Evolutionary conservation across 2,113 vertebrate species (phyloP).

Genomic region (Crocuta crocuta): DNA sequence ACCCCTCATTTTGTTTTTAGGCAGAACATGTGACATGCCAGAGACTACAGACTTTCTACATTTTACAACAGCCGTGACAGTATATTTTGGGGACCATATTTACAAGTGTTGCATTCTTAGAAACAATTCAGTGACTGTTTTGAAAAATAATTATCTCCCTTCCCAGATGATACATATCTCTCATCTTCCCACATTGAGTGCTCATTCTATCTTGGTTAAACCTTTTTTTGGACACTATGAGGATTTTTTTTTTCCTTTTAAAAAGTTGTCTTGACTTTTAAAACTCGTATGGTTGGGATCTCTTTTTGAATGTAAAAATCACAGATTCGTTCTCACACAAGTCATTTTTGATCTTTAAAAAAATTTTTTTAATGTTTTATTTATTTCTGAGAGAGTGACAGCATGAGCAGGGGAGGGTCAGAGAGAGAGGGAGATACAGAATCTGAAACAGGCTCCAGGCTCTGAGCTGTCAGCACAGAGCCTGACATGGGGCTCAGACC

Average conservation of each 20-base stretch:
- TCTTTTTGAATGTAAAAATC: not conserved
- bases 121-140: not conserved
- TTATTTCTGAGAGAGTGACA: no score
- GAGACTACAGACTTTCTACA: not conserved
- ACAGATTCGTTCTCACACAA: conserved; percentile 4
- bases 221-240: not conserved
- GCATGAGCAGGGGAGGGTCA: no score
- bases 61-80: not conserved
- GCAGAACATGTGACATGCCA: not conserved
- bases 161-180: not conserved
- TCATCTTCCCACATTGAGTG: not conserved
- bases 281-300: not conserved
- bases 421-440: no score
- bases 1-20: conserved; percentile 33
- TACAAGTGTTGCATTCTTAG: not conserved
- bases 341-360: not conserved
- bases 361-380: no score
- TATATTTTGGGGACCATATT: not conserved
- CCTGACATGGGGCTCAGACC: no score
- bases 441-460: no score
- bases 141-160: not conserved
- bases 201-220: not conserved
- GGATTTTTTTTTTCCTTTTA: not conserved
- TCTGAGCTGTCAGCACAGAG: no score
- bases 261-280: not conserved